phyloP scores from a whole-genome alignment of 2,113 vertebrate species.

The Deroptyus accipitrinus region DNA sequence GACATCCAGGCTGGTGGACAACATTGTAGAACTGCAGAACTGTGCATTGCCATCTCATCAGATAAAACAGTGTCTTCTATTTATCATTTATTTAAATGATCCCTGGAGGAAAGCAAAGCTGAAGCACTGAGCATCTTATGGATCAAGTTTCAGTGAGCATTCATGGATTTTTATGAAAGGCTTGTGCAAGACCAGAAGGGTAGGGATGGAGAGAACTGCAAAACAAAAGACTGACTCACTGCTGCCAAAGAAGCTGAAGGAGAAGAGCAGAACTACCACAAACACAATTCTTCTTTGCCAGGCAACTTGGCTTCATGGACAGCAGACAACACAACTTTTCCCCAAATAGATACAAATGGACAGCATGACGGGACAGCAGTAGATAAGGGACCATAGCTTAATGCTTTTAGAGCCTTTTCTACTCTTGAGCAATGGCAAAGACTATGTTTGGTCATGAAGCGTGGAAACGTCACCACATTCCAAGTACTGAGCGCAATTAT shows the following conservation, averaged over 20 bases:
- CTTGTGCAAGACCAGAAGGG: neutral
- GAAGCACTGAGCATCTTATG: neutral
- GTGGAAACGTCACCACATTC: neutral
- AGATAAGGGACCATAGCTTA: neutral
- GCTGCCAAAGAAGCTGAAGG: neutral
- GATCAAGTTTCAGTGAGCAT: neutral
- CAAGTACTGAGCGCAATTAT: neutral
- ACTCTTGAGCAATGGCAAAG: neutral
- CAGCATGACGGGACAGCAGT: neutral
- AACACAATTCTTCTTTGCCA: neutral
- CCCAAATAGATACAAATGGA: neutral
- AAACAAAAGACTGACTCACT: neutral
- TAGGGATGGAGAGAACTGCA: neutral
- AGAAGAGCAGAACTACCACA: neutral
- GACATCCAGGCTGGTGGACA: neutral
- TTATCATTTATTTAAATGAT: neutral
- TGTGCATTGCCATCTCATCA: neutral
- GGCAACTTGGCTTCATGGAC: neutral
- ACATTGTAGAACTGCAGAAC: neutral
- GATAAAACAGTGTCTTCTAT: neutral
- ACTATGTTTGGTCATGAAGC: slow-evolving; percentile 35
- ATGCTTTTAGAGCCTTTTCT: neutral
- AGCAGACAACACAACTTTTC: neutral
- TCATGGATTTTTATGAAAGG: neutral
- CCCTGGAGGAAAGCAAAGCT: neutral